Percentiles rank a stretch among this genome's conserved stretches.
Conservation (phyloP, 2,888 invertebrate genomes). For the Lasius platythorax region DNA sequence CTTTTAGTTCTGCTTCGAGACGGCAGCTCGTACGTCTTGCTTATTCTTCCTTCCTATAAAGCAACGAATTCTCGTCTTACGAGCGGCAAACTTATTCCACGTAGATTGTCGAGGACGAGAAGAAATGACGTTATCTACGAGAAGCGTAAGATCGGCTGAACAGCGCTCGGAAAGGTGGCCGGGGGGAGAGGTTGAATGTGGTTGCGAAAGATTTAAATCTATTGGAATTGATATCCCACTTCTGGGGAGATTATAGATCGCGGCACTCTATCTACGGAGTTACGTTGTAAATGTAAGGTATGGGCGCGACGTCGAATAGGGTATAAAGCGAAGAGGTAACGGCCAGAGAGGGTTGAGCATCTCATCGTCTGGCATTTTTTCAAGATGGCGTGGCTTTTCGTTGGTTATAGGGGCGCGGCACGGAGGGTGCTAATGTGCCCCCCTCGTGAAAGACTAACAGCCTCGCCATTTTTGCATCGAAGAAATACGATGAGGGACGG, state of each 20-base stretch:
- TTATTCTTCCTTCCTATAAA: constrained; percentile 35
- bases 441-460: constrained; percentile 64
- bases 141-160: constrained; percentile 48
- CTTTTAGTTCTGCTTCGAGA: constrained; percentile 41
- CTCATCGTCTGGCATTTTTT: constrained; percentile 47
- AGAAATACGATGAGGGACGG: constrained; percentile 63
- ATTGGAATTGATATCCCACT: constrained; percentile 69
- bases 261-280: constrained; percentile 51
- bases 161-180: constrained; percentile 21
- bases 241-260: constrained; percentile 65
- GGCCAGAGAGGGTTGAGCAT: constrained; percentile 6
- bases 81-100: constrained; percentile 61
- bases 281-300: constrained; percentile 64
- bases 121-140: constrained; percentile 64
- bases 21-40: constrained; percentile 45
- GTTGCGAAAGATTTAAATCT: constrained; percentile 69
- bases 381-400: constrained; percentile 42
- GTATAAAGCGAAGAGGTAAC: constrained; percentile 48
- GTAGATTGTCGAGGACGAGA: constrained; percentile 61
- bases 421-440: constrained; percentile 63
- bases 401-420: constrained; percentile 39
- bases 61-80: constrained; percentile 58
- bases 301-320: constrained; percentile 42
- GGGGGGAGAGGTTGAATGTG: constrained; percentile 29
- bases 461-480: constrained; percentile 64